phyloP scores from a whole-genome alignment of 2,888 invertebrate species.

The Drosophila lutescens region DNA sequence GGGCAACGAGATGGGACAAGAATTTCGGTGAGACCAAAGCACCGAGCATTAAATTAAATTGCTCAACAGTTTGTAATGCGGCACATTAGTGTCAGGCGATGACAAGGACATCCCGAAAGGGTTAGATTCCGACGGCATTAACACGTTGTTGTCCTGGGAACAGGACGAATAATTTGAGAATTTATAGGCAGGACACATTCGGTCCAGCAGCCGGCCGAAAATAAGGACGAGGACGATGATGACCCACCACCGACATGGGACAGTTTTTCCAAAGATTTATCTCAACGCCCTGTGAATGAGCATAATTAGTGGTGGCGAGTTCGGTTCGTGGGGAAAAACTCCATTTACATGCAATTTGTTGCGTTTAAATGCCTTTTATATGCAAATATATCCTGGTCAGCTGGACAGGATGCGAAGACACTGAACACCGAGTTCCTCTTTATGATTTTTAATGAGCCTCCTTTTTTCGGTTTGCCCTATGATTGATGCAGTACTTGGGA shows the following conservation, averaged over 20 bases:
- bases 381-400: constrained; percentile 75
- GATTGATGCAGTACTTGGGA: constrained; percentile 70
- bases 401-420: constrained; percentile 50
- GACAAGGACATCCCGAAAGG: constrained; percentile 62
- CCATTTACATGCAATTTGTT: constrained; percentile 78
- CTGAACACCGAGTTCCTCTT: constrained; percentile 58
- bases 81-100: constrained; percentile 81
- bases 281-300: constrained; percentile 73
- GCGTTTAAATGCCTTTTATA: constrained; percentile 80
- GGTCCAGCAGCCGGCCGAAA: constrained; percentile 52
- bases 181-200: constrained; percentile 72
- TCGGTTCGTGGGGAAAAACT: constrained; percentile 43
- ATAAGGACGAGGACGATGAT: constrained; percentile 26
- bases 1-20: constrained; percentile 46
- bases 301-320: constrained; percentile 80
- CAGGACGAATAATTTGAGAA: constrained; percentile 67
- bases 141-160: constrained; percentile 71
- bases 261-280: constrained; percentile 75
- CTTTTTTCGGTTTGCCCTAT: constrained; percentile 58
- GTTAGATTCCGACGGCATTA: constrained; percentile 69
- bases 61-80: constrained; percentile 84
- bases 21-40: constrained; percentile 23
- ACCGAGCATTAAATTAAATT: constrained; percentile 82
- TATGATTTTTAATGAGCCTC: constrained; percentile 72
- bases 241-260: constrained; percentile 50